Percentiles rank a stretch among this genome's conserved stretches.
Conservation (phyloP, 2,113 vertebrate genomes). For the Xiphophorus couchianus region DNA sequence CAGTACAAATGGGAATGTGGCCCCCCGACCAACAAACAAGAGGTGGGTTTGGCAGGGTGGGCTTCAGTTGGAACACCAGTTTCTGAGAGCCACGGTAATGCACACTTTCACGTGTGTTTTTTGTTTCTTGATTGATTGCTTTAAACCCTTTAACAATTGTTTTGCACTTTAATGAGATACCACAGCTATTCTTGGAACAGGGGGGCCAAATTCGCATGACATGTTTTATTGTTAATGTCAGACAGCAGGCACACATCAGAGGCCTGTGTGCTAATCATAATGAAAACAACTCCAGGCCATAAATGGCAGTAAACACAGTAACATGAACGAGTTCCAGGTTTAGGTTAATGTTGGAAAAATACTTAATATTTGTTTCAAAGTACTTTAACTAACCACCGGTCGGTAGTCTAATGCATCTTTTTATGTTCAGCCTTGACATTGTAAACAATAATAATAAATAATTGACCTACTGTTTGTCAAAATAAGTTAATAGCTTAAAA, state of each 20-base stretch:
- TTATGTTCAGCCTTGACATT: no score
- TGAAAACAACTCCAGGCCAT: neutral
- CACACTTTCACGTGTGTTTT: no score
- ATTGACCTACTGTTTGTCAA: no score
- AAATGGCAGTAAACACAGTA: neutral
- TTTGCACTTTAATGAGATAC: slow-evolving; percentile 20
- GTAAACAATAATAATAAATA: no score
- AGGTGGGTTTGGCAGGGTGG: neutral
- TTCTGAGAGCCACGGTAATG: neutral
- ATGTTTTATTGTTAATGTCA: neutral
- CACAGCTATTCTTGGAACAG: slow-evolving; percentile 30
- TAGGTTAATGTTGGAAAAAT: no score
- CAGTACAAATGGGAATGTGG: neutral
- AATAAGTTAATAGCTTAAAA: no score
- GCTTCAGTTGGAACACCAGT: no score
- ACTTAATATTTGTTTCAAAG: no score
- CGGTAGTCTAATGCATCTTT: no score
- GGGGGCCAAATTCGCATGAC: neutral
- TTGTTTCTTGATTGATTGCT: slow-evolving; percentile 26
- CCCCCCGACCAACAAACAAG: neutral
- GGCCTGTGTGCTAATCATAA: neutral
- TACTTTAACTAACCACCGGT: no score
- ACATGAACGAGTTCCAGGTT: no score
- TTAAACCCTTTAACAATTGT: slow-evolving; percentile 2
- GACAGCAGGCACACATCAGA: neutral